Percentiles rank a stretch among this genome's conserved stretches.
These are phyloP conservation scores for Stenoptilia bipunctidactyla DNA, from an alignment of 2,888 invertebrate species.

Conservation along the genomic window DNA sequence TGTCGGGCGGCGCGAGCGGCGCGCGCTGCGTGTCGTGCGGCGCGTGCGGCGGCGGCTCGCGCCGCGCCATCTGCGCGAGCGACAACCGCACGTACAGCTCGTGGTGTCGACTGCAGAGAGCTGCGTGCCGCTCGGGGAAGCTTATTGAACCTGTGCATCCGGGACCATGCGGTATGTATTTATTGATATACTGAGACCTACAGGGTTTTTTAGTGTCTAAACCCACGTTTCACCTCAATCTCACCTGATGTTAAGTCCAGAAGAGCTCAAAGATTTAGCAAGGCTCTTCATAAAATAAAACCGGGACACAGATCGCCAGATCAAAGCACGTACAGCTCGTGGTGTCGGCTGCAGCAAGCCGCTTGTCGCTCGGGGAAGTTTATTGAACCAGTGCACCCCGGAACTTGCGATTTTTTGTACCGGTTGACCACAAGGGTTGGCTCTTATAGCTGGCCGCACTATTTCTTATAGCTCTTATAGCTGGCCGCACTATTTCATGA, in stretches of 20 bases:
- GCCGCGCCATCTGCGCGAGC: constrained; percentile 76
- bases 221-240: too few species aligned
- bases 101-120: constrained; percentile 85
- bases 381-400: constrained; percentile 79
- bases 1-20: constrained; percentile 46
- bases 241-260: too few species aligned
- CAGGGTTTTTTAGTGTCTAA: too few species aligned
- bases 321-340: constrained; percentile 83
- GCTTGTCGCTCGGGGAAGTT: constrained; percentile 80
- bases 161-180: constrained; percentile 65
- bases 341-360: constrained; percentile 85
- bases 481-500: too few species aligned
- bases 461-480: too few species aligned
- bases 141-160: constrained; percentile 80
- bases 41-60: constrained; percentile 38
- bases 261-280: too few species aligned
- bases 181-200: background rate
- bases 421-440: too few species aligned
- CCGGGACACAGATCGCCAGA: too few species aligned
- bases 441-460: too few species aligned
- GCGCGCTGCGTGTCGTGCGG: constrained; percentile 52
- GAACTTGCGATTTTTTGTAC: constrained; percentile 66
- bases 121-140: constrained; percentile 79
- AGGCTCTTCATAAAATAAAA: too few species aligned
- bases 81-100: constrained; percentile 81